Percentiles rank a stretch among this genome's conserved stretches.
These are phyloP conservation scores for Portevinia maculata DNA, from an alignment of 2,888 invertebrate species.

Conservation along the genomic window DNA sequence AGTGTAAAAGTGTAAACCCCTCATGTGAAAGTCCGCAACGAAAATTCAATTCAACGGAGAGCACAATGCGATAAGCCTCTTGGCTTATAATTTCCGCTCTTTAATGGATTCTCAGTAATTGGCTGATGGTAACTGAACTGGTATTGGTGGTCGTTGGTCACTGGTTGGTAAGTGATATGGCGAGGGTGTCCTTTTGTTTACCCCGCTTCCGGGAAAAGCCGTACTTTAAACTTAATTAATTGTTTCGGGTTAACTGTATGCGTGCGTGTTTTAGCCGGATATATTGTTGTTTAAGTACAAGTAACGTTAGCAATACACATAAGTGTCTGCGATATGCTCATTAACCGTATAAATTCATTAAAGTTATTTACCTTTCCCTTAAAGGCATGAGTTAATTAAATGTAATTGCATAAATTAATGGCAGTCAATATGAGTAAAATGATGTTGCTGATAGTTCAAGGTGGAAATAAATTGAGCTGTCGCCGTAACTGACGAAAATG, in stretches of 20 bases:
- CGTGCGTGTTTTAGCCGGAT: neutral
- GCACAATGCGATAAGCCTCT: conserved; percentile 53
- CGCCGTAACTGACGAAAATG: too few relatives aligned
- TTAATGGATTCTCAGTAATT: conserved; percentile 51
- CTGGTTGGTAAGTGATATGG: neutral
- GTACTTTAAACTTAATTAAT: conserved; percentile 30
- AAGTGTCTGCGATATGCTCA: conserved; percentile 4
- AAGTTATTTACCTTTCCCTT: conserved; percentile 42
- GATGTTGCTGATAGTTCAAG: conserved; percentile 2
- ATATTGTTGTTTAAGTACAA: neutral
- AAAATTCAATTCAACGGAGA: conserved; percentile 59
- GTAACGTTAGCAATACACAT: neutral
- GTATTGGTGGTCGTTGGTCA: neutral
- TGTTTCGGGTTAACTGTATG: conserved; percentile 5
- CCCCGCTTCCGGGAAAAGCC: neutral
- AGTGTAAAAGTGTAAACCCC: conserved; percentile 25
- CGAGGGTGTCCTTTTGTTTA: neutral
- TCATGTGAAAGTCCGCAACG: conserved; percentile 39
- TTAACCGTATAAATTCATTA: conserved; percentile 35
- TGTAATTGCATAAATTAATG: conserved; percentile 63
- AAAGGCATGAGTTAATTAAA: conserved; percentile 37
- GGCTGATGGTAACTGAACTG: conserved; percentile 10
- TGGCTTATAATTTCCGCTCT: conserved; percentile 70
- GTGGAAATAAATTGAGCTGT: neutral
- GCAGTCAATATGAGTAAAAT: conserved; percentile 12